Conservation (phyloP, 1,140 invertebrate genomes). For the Maconellicoccus hirsutus region DNA sequence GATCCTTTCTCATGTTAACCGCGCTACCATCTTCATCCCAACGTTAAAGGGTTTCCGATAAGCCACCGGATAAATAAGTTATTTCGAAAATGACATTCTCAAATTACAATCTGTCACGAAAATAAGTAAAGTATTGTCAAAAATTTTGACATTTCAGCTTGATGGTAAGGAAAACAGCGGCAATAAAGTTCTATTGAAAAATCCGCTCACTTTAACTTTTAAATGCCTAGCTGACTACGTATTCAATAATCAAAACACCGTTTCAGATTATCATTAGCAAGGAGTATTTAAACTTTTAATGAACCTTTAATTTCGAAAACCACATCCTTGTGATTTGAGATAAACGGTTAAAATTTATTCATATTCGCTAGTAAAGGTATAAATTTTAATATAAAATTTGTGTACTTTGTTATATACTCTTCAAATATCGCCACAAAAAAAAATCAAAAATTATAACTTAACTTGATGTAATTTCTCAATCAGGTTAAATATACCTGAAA, state of each 20-base stretch:
- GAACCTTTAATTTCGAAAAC: no score
- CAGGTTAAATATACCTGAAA: no score
- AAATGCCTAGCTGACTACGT: not conserved
- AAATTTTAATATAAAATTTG: no score
- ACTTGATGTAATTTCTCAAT: no score
- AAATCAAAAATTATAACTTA: no score
- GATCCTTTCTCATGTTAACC: no score
- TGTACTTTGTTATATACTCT: no score
- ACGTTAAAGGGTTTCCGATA: not conserved
- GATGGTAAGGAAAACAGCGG: not conserved
- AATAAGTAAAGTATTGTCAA: not conserved
- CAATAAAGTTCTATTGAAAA: not conserved
- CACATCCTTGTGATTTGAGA: no score
- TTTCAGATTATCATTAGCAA: not conserved
- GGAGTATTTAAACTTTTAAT: not conserved
- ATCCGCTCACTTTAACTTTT: not conserved
- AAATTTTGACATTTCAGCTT: not conserved
- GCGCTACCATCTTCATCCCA: not conserved
- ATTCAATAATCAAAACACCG: not conserved
- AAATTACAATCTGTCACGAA: not conserved
- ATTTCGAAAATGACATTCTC: slow-evolving; percentile 2
- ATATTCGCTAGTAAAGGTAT: no score
- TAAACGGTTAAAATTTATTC: no score
- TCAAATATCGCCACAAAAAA: no score
- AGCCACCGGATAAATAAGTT: not conserved